Evolutionary conservation across 2,113 vertebrate species (phyloP), one percentile per base, ranked within the genome.

Genomic region (Sylvietta virens): DNA sequence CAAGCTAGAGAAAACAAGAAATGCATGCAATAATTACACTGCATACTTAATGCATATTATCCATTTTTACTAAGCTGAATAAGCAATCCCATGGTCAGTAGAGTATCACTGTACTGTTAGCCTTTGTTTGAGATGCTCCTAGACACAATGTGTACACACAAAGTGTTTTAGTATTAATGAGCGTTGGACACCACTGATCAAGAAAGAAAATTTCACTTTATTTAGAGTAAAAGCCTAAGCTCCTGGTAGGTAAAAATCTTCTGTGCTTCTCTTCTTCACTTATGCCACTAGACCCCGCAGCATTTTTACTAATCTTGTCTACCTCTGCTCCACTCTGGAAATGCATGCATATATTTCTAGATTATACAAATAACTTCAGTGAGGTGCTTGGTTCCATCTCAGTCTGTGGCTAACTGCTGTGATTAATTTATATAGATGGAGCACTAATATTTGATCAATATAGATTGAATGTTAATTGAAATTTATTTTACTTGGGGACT

Each of bases 81-180:
- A 64, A 51, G 4, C 0, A 3, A 37, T 50, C 26, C 9, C 24
- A 4, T 31, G 16, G 17, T 66, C 8, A 66, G 40, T 10, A 1
- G 1, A 64, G 3, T 66, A 39, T n/a, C 5, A 31, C 15, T 39
- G 23, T 26, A 27, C 11, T 28, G 10, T 35, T 69, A 48, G 7
- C 8, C 19, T 80, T 17, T 61, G 51, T 65, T 65, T 79, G 62
- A 67, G 37, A 48, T 80, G 28, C 21, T 57, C 19, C n/a, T 65
- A 73, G 20, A 26, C 28, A 56, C 6, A 67, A 20, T 15, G 26
- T 37, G 7, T 28, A 11, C 8, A 15, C 11, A 40, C 3, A 23
- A 33, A 27, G 3, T 28, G 5, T 57, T 89, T 19, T 67, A 74
- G 19, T 56, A 78, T 30, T 51, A 45, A 24, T n/a, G 11, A 71